Evolutionary conservation across 2,888 invertebrate genomes (phyloP), one percentile per base, ranked within the genome.

Genomic region (Carabus problematicus): DNA sequence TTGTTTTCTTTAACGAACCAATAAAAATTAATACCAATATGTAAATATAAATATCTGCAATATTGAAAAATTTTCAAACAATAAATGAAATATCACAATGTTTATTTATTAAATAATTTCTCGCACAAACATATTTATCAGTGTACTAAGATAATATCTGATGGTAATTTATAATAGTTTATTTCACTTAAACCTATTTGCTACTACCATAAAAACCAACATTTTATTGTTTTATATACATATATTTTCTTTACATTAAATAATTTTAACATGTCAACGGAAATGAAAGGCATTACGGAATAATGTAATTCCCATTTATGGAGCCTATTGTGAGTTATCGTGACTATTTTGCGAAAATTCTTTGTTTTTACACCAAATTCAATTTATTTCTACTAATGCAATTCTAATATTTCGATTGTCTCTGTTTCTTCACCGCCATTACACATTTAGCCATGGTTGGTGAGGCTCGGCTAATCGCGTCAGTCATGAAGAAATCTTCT

Each of bases 371-470:
- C 62, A 69, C 14, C 61, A 69, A 69, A 69, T 67, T 60, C 29
- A 39, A 29, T 9, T 52, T 41, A 54, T 52, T 41, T 54, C 8
- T 45, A 62, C 69, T 61, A 70, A n/a, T 11, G 49, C 42, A 43
- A 9, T 40, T 54, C 39, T 55, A 64, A 59, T 59, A 70, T 59
- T 78, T 78, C n/a, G 78, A 82, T 56, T 83, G 79, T 73, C 85
- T 85, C 76, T 92, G 91, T 80, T 94, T 94, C 74, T 89, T 84
- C 1, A 91, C 94, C 11, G 98, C 97, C 77, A 94, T 91, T 73
- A 98, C 91, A 83, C 98, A 98, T 83, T 97, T 97, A 60, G 98
- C 97, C 99, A 99, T 99, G 60, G 98, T 98, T 72, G 94, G 92
- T 3, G 98, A 99, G 40, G 98, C 96, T 79, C 98, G 88, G 73